Conservation (phyloP, 1,140 invertebrate species). For the Tetramorium alpestre region DNA sequence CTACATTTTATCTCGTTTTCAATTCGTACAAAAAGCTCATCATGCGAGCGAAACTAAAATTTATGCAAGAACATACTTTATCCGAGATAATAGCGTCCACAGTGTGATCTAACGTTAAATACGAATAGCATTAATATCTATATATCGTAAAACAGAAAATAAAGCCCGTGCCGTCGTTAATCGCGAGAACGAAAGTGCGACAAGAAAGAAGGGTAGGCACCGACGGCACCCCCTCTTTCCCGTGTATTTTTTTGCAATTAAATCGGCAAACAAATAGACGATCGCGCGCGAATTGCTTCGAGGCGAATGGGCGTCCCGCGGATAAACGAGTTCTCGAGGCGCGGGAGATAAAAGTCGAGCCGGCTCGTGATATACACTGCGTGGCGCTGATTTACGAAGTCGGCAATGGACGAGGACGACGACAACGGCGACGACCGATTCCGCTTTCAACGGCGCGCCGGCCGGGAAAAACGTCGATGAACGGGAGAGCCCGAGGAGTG, state of each 20-base stretch:
- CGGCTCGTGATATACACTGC: slow-evolving; percentile 37
- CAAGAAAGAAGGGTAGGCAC: background rate
- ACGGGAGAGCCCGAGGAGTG: background rate
- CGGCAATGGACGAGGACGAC: slow-evolving; percentile 5
- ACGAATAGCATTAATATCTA: background rate
- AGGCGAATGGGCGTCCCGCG: slow-evolving; percentile 62
- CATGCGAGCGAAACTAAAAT: background rate
- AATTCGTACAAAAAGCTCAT: background rate
- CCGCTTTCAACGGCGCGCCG: background rate
- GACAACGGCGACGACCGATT: background rate
- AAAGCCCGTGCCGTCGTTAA: slow-evolving; percentile 49
- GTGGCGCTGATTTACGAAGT: slow-evolving; percentile 66
- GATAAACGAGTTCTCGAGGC: slow-evolving; percentile 68
- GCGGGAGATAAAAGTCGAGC: slow-evolving; percentile 58
- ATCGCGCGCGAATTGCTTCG: slow-evolving; percentile 24
- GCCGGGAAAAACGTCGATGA: slow-evolving; percentile 10
- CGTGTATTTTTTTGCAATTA: slow-evolving; percentile 68
- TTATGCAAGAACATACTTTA: background rate
- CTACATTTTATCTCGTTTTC: background rate
- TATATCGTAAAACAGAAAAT: background rate
- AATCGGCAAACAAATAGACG: slow-evolving; percentile 70
- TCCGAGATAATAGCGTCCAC: background rate
- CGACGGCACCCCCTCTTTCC: background rate
- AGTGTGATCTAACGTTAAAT: background rate
- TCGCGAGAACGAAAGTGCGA: background rate